Evolutionary conservation across 2,888 invertebrate species (phyloP).

Genomic region (Craniophora ligustri): DNA sequence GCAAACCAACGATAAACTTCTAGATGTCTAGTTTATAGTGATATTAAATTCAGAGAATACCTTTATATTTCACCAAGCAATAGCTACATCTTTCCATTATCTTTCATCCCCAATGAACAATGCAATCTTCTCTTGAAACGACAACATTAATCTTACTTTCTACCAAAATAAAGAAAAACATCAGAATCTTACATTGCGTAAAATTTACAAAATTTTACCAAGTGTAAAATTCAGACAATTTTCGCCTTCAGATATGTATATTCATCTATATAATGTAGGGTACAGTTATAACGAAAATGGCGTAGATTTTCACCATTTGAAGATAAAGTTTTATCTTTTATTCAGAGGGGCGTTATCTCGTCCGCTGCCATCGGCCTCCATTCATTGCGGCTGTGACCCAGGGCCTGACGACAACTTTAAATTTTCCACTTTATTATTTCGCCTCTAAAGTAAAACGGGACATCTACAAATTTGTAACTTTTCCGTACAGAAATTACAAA

Average conservation of each 20-base stretch:
- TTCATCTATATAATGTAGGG: constrained; percentile 9
- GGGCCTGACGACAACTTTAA: constrained; percentile 39
- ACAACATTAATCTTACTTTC: constrained; percentile 1
- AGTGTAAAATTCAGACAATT: constrained; percentile 2
- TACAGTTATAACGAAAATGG: constrained; percentile 23
- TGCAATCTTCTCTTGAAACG: no score
- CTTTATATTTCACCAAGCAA: no score
- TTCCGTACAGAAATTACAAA: not conserved
- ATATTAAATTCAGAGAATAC: no score
- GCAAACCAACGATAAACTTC: no score
- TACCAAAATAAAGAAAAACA: constrained; percentile 7
- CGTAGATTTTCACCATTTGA: constrained; percentile 47
- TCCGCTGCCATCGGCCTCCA: constrained; percentile 20
- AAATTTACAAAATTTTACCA: not conserved
- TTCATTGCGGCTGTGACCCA: constrained; percentile 35
- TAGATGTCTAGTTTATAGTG: no score
- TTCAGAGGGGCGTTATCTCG: constrained; percentile 49
- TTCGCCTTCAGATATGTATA: constrained; percentile 21
- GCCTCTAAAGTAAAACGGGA: not conserved
- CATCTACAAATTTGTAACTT: not conserved
- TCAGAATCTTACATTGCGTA: no score
- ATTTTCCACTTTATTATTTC: constrained; percentile 50
- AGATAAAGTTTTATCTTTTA: constrained; percentile 59
- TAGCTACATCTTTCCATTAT: not conserved
- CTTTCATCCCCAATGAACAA: constrained; percentile 4